A percentile compares a stretch with the other conserved stretches of the same genome.
phyloP scores from a whole-genome alignment of 2,797 vertebrate species.

The Mormyrops boulengeri region DNA sequence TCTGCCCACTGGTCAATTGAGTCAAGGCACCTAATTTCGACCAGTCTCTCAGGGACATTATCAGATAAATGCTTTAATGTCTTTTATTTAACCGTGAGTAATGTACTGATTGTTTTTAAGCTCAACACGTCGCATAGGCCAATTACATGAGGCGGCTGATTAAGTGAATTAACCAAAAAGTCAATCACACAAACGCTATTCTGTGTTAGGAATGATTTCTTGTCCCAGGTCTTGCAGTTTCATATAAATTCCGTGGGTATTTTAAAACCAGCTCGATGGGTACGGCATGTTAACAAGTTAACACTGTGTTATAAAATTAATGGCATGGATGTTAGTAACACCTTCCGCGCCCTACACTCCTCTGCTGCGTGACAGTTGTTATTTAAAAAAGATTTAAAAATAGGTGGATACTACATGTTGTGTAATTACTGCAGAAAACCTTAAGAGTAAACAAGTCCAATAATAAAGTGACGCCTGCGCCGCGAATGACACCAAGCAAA shows the following conservation, averaged over 20 bases:
- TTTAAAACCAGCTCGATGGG: not conserved
- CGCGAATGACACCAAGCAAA: not conserved
- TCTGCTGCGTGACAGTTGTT: constrained; percentile 6
- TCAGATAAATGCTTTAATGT: not conserved
- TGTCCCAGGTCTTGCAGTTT: not conserved
- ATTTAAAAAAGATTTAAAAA: constrained; percentile 9
- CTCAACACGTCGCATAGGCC: not conserved
- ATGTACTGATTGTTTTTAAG: not conserved
- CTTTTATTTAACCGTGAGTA: not conserved
- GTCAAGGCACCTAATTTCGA: not conserved
- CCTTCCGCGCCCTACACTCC: constrained; percentile 5
- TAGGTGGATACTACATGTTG: constrained; percentile 5
- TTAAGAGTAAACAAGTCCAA: constrained; percentile 1
- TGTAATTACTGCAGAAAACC: not conserved
- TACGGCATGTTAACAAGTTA: constrained; percentile 3
- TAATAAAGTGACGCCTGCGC: not conserved
- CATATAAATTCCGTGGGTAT: not conserved
- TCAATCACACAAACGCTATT: not conserved
- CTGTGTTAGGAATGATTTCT: not conserved
- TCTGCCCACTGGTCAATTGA: not conserved
- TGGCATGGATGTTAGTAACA: constrained; percentile 2
- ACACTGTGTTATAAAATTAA: constrained; percentile 1
- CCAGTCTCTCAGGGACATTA: not conserved
- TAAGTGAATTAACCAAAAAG: not conserved
- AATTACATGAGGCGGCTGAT: not conserved